These are phyloP conservation scores for Macrophya annulata DNA, from an alignment of 2,888 invertebrate species.

Conservation along the genomic window DNA sequence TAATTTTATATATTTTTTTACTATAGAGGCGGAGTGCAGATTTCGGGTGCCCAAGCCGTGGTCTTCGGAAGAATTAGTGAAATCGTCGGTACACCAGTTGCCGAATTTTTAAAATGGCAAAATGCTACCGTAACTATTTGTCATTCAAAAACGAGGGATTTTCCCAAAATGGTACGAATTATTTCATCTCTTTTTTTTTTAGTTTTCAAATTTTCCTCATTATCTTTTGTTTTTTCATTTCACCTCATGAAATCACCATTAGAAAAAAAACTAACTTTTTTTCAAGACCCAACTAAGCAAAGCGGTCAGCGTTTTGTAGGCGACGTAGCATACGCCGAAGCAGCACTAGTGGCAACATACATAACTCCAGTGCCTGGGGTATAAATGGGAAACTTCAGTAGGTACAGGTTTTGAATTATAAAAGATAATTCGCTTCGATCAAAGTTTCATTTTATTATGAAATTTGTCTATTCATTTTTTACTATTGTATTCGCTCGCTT, in stretches of 20 bases:
- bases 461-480: too few species aligned
- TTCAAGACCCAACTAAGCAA: constrained; percentile 87
- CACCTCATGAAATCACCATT: too few species aligned
- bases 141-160: constrained; percentile 95
- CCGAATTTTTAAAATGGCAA: constrained; percentile 97
- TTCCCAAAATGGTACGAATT: constrained; percentile 85
- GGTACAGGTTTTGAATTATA: too few species aligned
- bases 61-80: constrained; percentile 98
- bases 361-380: constrained; percentile 98
- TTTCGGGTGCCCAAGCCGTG: constrained; percentile 93
- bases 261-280: background rate
- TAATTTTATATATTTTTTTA: background rate
- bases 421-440: too few species aligned
- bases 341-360: constrained; percentile 89
- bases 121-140: constrained; percentile 98
- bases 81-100: constrained; percentile 97
- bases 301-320: constrained; percentile 94
- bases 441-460: too few species aligned
- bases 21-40: constrained; percentile 85
- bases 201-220: constrained; percentile 10
- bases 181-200: background rate
- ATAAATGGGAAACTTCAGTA: too few species aligned
- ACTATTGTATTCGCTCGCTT: too few species aligned
- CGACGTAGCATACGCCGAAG: constrained; percentile 95
- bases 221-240: background rate